phyloP scores from a whole-genome alignment of 2,113 vertebrate genomes.

The Mirza zaza region DNA sequence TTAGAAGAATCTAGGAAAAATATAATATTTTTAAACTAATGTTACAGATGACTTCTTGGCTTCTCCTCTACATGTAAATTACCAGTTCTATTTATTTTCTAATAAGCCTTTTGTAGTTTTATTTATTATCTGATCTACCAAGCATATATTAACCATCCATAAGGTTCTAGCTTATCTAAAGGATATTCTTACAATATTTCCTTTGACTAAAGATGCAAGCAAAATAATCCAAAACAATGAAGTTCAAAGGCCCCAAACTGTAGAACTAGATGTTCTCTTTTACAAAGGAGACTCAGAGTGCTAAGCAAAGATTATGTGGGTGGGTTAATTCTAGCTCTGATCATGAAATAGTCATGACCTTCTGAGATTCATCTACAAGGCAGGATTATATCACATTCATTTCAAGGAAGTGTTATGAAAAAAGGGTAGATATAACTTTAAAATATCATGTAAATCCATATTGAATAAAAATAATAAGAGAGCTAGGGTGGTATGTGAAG shows the following conservation, averaged over 20 bases:
- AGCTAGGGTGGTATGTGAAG: neutral
- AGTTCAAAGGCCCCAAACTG: neutral
- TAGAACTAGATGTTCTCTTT: neutral
- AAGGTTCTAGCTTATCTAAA: neutral
- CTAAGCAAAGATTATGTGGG: neutral
- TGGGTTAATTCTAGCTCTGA: neutral
- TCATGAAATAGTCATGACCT: neutral
- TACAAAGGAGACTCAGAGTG: neutral
- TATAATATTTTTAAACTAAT: neutral
- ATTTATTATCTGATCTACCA: neutral
- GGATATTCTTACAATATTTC: neutral
- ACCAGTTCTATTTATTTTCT: neutral
- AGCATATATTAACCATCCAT: neutral
- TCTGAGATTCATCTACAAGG: neutral
- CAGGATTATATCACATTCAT: neutral
- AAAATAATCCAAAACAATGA: neutral
- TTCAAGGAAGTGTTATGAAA: neutral
- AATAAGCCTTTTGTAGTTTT: neutral
- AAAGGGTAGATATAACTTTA: neutral
- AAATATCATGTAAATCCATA: neutral
- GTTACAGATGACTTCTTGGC: neutral
- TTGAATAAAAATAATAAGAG: neutral
- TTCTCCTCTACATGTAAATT: neutral
- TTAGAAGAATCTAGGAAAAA: neutral
- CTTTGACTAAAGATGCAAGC: neutral